Conservation (phyloP, 2,888 invertebrate species). For the Ceratothoa steindachneri region DNA sequence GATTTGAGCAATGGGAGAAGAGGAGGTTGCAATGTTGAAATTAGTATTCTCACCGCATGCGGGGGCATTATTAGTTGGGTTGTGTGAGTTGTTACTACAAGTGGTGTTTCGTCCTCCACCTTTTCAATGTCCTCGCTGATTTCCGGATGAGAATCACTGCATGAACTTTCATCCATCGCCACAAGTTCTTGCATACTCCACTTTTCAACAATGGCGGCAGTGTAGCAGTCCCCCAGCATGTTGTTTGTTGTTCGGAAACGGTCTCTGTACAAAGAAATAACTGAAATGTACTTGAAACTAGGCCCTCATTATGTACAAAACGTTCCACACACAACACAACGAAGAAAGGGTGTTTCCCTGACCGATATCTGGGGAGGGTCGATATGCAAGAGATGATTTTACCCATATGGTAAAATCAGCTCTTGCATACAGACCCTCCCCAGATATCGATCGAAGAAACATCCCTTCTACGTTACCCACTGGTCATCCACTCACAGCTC, state of each 20-base stretch:
- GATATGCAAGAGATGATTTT: no score
- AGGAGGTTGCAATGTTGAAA: neutral
- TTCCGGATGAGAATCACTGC: neutral
- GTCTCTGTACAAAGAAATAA: conserved; percentile 64
- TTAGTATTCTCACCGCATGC: conserved; percentile 7
- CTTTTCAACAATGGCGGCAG: conserved; percentile 77
- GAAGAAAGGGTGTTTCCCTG: no score
- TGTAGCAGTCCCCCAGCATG: conserved; percentile 81
- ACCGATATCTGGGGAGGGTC: no score
- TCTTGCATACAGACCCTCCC: no score
- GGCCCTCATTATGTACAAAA: no score
- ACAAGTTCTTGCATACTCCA: conserved; percentile 57
- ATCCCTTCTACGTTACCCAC: no score
- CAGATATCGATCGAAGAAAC: no score
- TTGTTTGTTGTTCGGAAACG: conserved; percentile 82
- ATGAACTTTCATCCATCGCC: conserved; percentile 40
- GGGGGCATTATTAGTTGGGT: neutral
- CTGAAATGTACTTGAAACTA: no score
- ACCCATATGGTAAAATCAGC: no score
- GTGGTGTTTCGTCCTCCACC: conserved; percentile 36
- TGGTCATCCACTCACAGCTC: no score
- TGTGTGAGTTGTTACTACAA: conserved; percentile 24
- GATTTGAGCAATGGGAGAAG: no score
- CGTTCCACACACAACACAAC: no score
- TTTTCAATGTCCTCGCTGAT: conserved; percentile 35